Percentiles rank a stretch among this genome's conserved stretches.
Evolutionary conservation across 2,888 invertebrate species (phyloP).

Genomic region (Mylabris sibirica): DNA sequence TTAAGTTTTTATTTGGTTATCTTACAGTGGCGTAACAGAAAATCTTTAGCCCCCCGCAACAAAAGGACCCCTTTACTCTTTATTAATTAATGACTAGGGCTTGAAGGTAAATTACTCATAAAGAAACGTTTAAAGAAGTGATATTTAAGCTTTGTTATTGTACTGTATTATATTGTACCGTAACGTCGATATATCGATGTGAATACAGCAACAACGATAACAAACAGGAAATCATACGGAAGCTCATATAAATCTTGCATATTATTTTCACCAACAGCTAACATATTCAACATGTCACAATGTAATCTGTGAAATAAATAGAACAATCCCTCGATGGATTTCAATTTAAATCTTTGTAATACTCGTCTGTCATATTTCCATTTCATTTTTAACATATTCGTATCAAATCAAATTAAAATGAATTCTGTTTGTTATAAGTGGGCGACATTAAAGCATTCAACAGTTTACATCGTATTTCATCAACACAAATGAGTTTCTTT

Average conservation of each 20-base stretch:
- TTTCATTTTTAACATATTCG: background rate
- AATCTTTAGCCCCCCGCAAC: no score
- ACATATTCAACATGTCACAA: background rate
- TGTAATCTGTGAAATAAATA: slow-evolving; percentile 6
- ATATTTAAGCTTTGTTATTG: no score
- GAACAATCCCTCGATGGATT: background rate
- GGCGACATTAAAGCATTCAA: no score
- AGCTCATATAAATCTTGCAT: background rate
- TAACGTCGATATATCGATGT: background rate
- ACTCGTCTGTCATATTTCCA: background rate
- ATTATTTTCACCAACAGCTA: background rate
- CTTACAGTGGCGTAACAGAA: no score
- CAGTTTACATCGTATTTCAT: no score
- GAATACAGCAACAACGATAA: background rate
- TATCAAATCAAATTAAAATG: background rate
- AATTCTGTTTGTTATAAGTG: no score
- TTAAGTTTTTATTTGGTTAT: background rate
- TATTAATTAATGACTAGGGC: no score
- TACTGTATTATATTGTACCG: background rate
- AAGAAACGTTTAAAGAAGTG: no score
- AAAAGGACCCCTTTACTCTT: no score
- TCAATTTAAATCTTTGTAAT: slow-evolving; percentile 4
- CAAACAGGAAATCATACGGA: background rate
- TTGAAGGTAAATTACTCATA: no score
- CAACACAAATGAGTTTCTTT: no score